A percentile compares a stretch with the other conserved stretches of the same genome.
phyloP scores from a whole-genome alignment of 2,888 invertebrate genomes.

The Rotaria macrura region DNA sequence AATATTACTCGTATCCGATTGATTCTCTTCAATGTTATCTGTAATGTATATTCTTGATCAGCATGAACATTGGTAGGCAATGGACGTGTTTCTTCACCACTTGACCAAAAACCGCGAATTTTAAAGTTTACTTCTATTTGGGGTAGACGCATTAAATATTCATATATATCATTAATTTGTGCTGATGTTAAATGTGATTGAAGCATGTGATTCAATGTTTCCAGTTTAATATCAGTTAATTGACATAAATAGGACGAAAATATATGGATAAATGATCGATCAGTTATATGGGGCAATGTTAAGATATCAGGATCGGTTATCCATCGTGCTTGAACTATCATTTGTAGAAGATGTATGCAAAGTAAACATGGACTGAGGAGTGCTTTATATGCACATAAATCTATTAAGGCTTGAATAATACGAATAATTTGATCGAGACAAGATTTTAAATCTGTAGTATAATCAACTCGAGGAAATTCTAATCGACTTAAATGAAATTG shows the following conservation, averaged over 20 bases:
- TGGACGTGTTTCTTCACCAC: background rate
- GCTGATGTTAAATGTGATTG: slow-evolving; percentile 59
- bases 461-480: slow-evolving; percentile 77
- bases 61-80: slow-evolving; percentile 53
- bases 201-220: slow-evolving; percentile 54
- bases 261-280: slow-evolving; percentile 36
- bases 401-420: slow-evolving; percentile 89
- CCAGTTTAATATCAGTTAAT: slow-evolving; percentile 32
- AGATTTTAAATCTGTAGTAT: slow-evolving; percentile 85
- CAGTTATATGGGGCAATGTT: slow-evolving; percentile 64
- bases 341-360: slow-evolving; percentile 66
- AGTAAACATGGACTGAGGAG: slow-evolving; percentile 72
- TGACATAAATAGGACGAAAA: slow-evolving; percentile 30
- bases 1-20: too few relatives aligned
- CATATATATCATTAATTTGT: slow-evolving; percentile 59
- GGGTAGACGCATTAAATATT: slow-evolving; percentile 5
- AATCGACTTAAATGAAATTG: slow-evolving; percentile 83
- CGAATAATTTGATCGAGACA: slow-evolving; percentile 89
- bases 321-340: slow-evolving; percentile 75
- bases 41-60: slow-evolving; percentile 64
- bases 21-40: slow-evolving; percentile 49
- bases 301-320: slow-evolving; percentile 57
- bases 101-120: too few relatives aligned
- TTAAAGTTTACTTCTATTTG: slow-evolving; percentile 1
- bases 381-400: slow-evolving; percentile 76